phyloP scores from a whole-genome alignment of 2,888 invertebrate species.

The Apamea epomidion region DNA sequence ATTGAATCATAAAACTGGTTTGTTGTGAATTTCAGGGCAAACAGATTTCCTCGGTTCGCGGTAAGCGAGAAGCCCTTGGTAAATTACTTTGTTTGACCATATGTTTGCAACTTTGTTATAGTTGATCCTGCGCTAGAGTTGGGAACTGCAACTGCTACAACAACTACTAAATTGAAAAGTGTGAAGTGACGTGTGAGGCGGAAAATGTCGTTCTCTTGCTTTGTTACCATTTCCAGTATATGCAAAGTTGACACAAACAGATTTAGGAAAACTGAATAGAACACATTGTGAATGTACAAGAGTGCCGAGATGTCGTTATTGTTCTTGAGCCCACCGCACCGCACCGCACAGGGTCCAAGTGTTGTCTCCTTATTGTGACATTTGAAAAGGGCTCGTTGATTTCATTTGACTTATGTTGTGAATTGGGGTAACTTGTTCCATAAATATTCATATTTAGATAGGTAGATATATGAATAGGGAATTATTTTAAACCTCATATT shows the following conservation, averaged over 20 bases:
- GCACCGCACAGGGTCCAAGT: not conserved
- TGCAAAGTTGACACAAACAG: slow-evolving; percentile 25
- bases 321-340: not conserved
- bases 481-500: not conserved
- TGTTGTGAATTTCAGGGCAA: slow-evolving; percentile 48
- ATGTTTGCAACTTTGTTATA: slow-evolving; percentile 39
- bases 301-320: slow-evolving; percentile 2
- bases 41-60: slow-evolving; percentile 31
- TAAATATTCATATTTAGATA: not conserved
- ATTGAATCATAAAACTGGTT: slow-evolving; percentile 58
- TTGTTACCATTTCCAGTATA: slow-evolving; percentile 14
- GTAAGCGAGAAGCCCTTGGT: slow-evolving; percentile 16
- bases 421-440: not conserved
- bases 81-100: slow-evolving; percentile 38
- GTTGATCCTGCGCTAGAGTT: slow-evolving; percentile 20
- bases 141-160: slow-evolving; percentile 27
- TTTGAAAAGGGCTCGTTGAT: not conserved
- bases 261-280: slow-evolving; percentile 22
- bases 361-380: not conserved
- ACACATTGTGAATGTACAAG: not conserved
- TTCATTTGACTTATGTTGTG: slow-evolving; percentile 4
- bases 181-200: not conserved
- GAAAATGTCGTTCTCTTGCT: slow-evolving; percentile 22
- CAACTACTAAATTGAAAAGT: slow-evolving; percentile 38
- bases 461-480: not conserved